Evolutionary conservation across 1,140 invertebrate genomes (phyloP).

Genomic region (Heliothis subflexa): DNA sequence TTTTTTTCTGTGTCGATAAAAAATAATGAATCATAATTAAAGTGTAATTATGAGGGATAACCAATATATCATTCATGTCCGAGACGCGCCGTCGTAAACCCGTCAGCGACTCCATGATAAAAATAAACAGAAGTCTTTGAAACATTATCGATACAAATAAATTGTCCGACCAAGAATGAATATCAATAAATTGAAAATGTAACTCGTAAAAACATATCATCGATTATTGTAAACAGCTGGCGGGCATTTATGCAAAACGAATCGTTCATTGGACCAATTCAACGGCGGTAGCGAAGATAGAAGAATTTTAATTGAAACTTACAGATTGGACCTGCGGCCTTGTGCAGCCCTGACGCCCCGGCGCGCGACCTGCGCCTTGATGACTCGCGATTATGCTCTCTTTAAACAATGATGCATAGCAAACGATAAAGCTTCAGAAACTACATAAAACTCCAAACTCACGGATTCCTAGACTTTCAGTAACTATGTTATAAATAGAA

Average conservation of each 20-base stretch:
- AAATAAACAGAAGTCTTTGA: constrained; percentile 82
- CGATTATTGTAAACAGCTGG: constrained; percentile 85
- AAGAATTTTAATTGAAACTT: constrained; percentile 73
- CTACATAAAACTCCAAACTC: background rate
- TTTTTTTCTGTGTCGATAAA: constrained; percentile 39
- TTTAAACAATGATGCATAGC: background rate
- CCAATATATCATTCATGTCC: constrained; percentile 59
- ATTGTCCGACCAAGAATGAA: constrained; percentile 78
- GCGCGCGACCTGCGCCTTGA: constrained; percentile 5
- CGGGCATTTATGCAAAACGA: constrained; percentile 82
- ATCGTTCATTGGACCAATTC: constrained; percentile 77
- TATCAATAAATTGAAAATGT: constrained; percentile 85
- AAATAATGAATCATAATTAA: constrained; percentile 53
- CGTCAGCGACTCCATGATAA: constrained; percentile 66
- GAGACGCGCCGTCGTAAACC: constrained; percentile 67
- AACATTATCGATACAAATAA: constrained; percentile 82
- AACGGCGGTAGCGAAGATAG: constrained; percentile 78
- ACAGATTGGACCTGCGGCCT: constrained; percentile 55
- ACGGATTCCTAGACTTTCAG: background rate
- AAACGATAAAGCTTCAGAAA: background rate
- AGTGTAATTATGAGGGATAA: constrained; percentile 63
- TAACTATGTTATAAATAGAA: constrained; percentile 39
- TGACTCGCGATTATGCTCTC: constrained; percentile 18
- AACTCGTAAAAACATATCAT: constrained; percentile 82
- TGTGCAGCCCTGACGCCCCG: constrained; percentile 11